Evolutionary conservation across 2,797 vertebrate species (phyloP).

Genomic region (Gymnoscopelus microlampas): DNA sequence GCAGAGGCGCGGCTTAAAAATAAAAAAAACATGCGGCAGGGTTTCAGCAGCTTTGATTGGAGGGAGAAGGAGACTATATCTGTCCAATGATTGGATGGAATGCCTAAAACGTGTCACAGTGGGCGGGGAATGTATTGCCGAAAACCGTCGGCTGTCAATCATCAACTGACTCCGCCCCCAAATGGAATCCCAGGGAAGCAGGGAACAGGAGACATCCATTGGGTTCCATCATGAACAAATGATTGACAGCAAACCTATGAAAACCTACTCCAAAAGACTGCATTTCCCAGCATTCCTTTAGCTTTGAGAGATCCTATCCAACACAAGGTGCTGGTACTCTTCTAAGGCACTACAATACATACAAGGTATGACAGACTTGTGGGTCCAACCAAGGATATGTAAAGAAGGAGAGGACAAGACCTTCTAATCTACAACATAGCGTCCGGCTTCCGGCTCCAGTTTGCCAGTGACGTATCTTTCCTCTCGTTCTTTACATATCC

Average conservation of each 20-base stretch:
- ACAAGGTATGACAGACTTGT: no score
- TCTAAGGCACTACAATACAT: neutral
- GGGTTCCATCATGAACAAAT: conserved; percentile 48
- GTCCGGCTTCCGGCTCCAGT: no score
- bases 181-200: conserved; percentile 58
- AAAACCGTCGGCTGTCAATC: conserved; percentile 42
- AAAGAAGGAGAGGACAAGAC: no score
- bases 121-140: neutral
- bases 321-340: conserved; percentile 5
- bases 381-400: no score
- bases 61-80: conserved; percentile 40
- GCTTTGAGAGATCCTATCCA: conserved; percentile 33
- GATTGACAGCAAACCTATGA: conserved; percentile 47
- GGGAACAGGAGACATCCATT: conserved; percentile 62
- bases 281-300: conserved; percentile 13
- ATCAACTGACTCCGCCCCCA: conserved; percentile 47
- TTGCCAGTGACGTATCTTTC: no score
- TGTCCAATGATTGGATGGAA: conserved; percentile 35
- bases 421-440: no score
- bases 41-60: conserved; percentile 73
- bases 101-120: conserved; percentile 14
- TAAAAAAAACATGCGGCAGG: conserved; percentile 69
- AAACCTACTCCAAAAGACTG: neutral
- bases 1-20: conserved; percentile 58
- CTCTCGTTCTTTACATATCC: no score